Conservation (phyloP, 2,113 vertebrate genomes). For the Cryptomyrus ogoouensis region DNA sequence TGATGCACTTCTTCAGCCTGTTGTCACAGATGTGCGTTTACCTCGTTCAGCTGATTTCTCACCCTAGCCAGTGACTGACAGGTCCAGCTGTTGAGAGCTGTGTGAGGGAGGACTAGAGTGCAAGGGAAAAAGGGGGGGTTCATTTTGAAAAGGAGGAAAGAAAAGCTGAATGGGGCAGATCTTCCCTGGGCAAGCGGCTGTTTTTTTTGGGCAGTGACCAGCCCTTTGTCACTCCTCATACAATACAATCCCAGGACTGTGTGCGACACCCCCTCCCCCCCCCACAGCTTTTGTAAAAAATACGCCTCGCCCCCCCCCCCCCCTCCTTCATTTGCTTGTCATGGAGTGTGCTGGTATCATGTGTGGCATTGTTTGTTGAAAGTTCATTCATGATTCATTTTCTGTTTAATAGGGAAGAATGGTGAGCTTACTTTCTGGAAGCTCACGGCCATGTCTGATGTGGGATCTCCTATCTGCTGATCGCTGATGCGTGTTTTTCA, state of each 20-base stretch:
- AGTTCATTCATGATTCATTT: constrained; percentile 37
- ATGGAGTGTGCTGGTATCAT: constrained; percentile 26
- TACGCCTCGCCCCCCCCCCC: too few relatives aligned
- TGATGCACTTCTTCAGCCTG: not conserved
- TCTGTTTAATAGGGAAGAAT: constrained; percentile 25
- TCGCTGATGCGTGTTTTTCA: too few relatives aligned
- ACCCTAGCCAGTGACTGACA: constrained; percentile 36
- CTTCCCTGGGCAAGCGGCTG: constrained; percentile 51
- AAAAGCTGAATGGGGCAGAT: constrained; percentile 36
- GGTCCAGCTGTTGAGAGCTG: constrained; percentile 44
- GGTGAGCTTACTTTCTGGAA: not conserved
- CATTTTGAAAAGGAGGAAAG: constrained; percentile 39
- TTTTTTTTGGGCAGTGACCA: constrained; percentile 64
- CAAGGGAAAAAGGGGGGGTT: constrained; percentile 21
- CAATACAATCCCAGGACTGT: constrained; percentile 62
- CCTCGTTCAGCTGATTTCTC: not conserved
- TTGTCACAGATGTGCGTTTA: not conserved
- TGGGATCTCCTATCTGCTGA: not conserved
- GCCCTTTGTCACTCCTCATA: constrained; percentile 64
- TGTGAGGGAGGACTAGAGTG: constrained; percentile 15
- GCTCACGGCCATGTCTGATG: constrained; percentile 27
- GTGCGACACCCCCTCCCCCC: constrained; percentile 42
- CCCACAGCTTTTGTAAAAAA: too few relatives aligned
- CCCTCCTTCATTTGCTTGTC: constrained; percentile 15
- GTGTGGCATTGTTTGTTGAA: constrained; percentile 42